Conservation (phyloP, 1,140 invertebrate species). For the Helicoverpa armigera region DNA sequence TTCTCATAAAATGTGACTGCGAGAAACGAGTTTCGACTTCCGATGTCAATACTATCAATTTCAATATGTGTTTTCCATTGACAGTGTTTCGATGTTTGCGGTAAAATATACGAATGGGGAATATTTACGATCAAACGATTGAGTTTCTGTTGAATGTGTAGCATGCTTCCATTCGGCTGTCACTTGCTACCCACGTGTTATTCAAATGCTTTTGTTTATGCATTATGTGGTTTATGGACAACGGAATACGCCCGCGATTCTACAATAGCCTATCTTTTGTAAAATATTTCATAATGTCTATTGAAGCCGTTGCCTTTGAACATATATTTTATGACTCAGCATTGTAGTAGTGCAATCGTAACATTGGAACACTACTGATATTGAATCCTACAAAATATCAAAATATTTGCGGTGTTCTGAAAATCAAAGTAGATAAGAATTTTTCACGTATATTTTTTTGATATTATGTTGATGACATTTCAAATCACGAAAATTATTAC, state of each 20-base stretch:
- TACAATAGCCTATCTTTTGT: constrained; percentile 32
- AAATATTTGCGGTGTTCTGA: background rate
- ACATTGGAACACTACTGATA: constrained; percentile 1
- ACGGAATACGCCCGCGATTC: constrained; percentile 60
- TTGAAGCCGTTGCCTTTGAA: constrained; percentile 29
- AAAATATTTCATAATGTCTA: constrained; percentile 47
- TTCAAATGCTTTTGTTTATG: constrained; percentile 76
- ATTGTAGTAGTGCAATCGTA: constrained; percentile 33
- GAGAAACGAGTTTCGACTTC: constrained; percentile 34
- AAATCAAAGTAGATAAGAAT: too few relatives aligned
- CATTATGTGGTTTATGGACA: constrained; percentile 65
- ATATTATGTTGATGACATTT: too few relatives aligned
- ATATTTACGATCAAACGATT: constrained; percentile 67
- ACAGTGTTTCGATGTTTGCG: constrained; percentile 54
- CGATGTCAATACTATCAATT: constrained; percentile 47
- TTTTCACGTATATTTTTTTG: too few relatives aligned
- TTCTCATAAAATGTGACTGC: constrained; percentile 1
- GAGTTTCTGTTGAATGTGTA: constrained; percentile 61
- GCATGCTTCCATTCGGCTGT: constrained; percentile 62
- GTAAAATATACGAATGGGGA: constrained; percentile 54
- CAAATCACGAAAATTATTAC: too few relatives aligned
- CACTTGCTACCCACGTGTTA: constrained; percentile 69
- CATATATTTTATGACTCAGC: constrained; percentile 42
- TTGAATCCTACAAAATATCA: constrained; percentile 12
- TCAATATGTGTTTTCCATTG: constrained; percentile 46